Evolutionary conservation across 2,113 vertebrate genomes (phyloP).

Genomic region (Balaeniceps rex): DNA sequence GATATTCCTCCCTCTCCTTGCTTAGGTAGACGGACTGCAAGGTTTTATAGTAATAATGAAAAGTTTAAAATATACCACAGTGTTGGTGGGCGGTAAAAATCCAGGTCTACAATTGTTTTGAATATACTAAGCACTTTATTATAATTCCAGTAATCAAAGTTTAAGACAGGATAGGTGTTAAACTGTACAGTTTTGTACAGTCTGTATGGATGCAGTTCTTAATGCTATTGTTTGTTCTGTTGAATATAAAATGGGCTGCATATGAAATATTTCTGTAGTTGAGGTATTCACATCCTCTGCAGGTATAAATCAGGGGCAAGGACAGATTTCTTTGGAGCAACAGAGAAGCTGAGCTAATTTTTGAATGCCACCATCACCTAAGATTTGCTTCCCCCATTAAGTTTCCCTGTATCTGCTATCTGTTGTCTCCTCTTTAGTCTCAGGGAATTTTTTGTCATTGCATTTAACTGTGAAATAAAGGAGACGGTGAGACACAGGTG

Average conservation of each 20-base stretch:
- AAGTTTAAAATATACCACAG: not conserved
- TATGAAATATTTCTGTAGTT: not conserved
- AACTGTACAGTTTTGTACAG: not conserved
- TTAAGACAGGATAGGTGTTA: not conserved
- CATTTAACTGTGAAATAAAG: slow-evolving; percentile 12
- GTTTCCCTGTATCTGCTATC: not conserved
- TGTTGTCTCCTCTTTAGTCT: slow-evolving; percentile 32
- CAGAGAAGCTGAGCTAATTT: not conserved
- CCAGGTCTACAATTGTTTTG: not conserved
- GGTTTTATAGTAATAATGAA: not conserved
- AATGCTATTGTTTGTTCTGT: not conserved
- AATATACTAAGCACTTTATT: slow-evolving; percentile 44
- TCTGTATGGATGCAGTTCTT: not conserved
- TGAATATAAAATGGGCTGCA: not conserved
- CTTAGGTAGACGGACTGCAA: not conserved
- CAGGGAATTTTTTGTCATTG: slow-evolving; percentile 26
- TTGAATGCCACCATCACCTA: not conserved
- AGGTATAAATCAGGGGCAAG: not conserved
- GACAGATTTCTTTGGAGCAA: not conserved
- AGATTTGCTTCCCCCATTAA: not conserved
- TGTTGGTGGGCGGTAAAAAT: not conserved
- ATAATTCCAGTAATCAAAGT: not conserved
- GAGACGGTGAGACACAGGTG: not conserved
- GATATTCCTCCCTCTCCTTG: not conserved
- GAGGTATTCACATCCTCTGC: not conserved